A percentile compares a stretch with the other conserved stretches of the same genome.
Evolutionary conservation across 2,113 vertebrate species (phyloP).

Genomic region (Gasterosteus nipponicus): DNA sequence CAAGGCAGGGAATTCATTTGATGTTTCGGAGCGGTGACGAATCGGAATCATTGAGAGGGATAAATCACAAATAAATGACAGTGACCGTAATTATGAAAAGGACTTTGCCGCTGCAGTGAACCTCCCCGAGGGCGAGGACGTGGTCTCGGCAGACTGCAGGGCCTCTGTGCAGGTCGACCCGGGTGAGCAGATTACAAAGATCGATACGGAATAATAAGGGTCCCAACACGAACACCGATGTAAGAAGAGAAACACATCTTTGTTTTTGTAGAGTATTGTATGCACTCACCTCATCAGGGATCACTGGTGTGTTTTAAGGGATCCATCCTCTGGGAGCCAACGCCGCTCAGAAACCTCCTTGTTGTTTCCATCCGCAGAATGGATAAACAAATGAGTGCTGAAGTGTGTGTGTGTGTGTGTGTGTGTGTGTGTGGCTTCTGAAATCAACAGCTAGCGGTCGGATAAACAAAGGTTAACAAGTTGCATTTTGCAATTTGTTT

Average conservation of each 20-base stretch:
- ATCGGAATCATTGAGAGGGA: slow-evolving; percentile 61
- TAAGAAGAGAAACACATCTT: neutral
- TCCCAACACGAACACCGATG: neutral
- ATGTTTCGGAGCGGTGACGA: slow-evolving; percentile 62
- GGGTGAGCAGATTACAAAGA: slow-evolving; percentile 25
- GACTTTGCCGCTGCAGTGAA: slow-evolving; percentile 61
- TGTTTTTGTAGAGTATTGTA: neutral
- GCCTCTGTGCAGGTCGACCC: slow-evolving; percentile 8
- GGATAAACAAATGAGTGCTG: too few species aligned
- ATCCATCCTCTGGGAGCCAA: too few species aligned
- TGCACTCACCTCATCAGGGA: neutral
- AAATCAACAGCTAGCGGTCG: slow-evolving; percentile 8
- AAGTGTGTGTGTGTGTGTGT: neutral
- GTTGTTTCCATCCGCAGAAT: neutral
- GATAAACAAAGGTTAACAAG: slow-evolving; percentile 31
- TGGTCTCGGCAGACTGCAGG: slow-evolving; percentile 32
- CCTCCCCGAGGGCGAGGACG: slow-evolving; percentile 23
- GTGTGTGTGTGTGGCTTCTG: neutral
- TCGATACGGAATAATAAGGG: neutral
- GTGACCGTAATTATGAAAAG: slow-evolving; percentile 63
- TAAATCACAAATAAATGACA: slow-evolving; percentile 69
- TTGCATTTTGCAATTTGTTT: slow-evolving; percentile 28
- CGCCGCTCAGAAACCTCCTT: neutral
- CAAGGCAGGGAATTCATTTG: slow-evolving; percentile 73
- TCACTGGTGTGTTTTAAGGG: neutral